Base-by-base conservation (phyloP, 2,113 vertebrate species). In the Amblyornis subalaris region DNA sequence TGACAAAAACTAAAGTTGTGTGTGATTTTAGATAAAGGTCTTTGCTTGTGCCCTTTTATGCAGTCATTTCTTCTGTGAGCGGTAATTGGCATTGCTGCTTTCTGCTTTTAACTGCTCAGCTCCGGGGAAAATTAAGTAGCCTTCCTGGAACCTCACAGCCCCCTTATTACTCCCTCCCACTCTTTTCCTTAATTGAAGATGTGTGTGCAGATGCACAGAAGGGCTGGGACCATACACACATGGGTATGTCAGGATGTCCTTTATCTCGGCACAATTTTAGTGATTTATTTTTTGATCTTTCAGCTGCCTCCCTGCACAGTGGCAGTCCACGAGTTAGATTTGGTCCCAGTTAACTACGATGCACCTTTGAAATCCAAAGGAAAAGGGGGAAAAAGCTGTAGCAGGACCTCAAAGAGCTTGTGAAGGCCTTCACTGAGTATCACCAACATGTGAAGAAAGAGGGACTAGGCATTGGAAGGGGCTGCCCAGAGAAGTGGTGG, bases 281-380 rank as follows among this genome's bases (percentile, higher is more conserved):
- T 42, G 44, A 31, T 28, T 40, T 8, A 7, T 0, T 6, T 11
- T 38, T 54, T 26, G 4, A 6, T 23, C 18, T 28, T 60, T 38
- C 10, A 50, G 33, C 25, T 65, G 29, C 55, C 28, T 48, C 24
- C 24, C 48, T 14, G 3, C n/a, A 35, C 14, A 11, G 5, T 0
- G 2, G 22, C 16, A 54, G 16, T 1, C 26, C 24, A 6, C 6
- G 10, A 3, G 29, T 31, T 13, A 14, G 16, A 35, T 19, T 0
- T 53, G 20, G 28, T 40, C 18, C 38, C 13, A 12, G 3, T 31
- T 14, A 47, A 14, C 19, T 10, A 12, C 0, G 0, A 8, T 9
- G 23, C 8, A 47, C 9, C 35, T 47, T 44, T 28, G 22, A 70
- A 77, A 86, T 47, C 3, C 23, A 38, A 54, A 85, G 44, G 5